Percentiles rank a stretch among this genome's conserved stretches.
Evolutionary conservation across 2,888 invertebrate genomes (phyloP).

Genomic region (Drosophila buzzatii): DNA sequence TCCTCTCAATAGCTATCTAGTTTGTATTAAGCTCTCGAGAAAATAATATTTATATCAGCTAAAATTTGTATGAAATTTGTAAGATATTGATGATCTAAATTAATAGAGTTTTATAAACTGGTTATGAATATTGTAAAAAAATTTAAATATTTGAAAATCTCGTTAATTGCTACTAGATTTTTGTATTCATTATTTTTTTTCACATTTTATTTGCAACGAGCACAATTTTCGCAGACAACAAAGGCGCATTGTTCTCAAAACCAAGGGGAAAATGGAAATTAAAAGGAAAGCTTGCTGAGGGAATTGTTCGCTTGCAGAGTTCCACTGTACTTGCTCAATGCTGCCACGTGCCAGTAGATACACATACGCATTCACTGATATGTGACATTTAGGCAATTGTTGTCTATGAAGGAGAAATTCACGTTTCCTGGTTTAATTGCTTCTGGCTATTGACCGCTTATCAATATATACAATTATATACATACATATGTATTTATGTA

Average conservation of each 20-base stretch:
- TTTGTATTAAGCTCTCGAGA: neutral
- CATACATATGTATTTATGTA: neutral
- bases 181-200: neutral
- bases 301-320: neutral
- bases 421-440: constrained; percentile 58
- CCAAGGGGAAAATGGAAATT: neutral
- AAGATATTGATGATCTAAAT: neutral
- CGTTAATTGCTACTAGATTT: neutral
- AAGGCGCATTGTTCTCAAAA: constrained; percentile 1
- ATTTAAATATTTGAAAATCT: neutral
- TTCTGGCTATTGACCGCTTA: constrained; percentile 50
- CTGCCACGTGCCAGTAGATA: neutral
- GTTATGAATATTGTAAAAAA: neutral
- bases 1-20: neutral
- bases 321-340: constrained; percentile 10
- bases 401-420: constrained; percentile 44
- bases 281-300: neutral
- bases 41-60: too few species aligned
- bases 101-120: neutral
- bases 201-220: neutral
- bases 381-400: constrained; percentile 52
- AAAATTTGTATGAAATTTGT: too few species aligned
- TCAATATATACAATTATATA: constrained; percentile 9
- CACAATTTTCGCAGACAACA: neutral
- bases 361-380: neutral